Conservation (phyloP, 2,113 vertebrate genomes). For the Calyptomena viridis region DNA sequence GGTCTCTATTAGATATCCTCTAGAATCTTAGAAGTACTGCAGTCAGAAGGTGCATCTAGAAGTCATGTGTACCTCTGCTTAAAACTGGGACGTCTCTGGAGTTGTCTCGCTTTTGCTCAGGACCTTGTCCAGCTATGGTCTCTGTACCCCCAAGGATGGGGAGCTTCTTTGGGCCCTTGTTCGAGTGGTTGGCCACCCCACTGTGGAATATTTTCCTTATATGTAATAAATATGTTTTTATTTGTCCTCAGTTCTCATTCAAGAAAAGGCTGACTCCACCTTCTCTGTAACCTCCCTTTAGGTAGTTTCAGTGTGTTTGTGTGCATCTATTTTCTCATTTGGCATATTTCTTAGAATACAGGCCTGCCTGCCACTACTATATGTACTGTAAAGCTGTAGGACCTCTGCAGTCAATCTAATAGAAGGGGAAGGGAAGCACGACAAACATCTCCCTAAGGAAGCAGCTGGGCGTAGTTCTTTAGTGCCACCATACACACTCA, state of each 20-base stretch:
- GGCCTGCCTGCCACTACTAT: not conserved
- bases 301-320: not conserved
- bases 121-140: not conserved
- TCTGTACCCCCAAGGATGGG: not conserved
- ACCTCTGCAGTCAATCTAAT: not conserved
- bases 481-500: rapidly evolving
- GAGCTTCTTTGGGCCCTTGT: not conserved
- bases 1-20: not conserved
- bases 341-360: not conserved
- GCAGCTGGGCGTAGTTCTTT: not conserved
- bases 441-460: not conserved
- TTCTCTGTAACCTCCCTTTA: not conserved
- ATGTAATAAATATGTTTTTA: not conserved
- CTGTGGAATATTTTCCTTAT: not conserved
- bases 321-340: not conserved
- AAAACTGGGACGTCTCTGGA: not conserved
- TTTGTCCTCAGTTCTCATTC: not conserved
- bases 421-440: not conserved
- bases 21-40: not conserved
- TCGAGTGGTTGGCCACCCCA: not conserved
- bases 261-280: not conserved
- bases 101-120: not conserved
- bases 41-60: not conserved
- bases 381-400: not conserved
- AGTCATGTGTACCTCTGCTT: not conserved